Conservation (phyloP, 2,797 vertebrate species). For the Meda fulgida region DNA sequence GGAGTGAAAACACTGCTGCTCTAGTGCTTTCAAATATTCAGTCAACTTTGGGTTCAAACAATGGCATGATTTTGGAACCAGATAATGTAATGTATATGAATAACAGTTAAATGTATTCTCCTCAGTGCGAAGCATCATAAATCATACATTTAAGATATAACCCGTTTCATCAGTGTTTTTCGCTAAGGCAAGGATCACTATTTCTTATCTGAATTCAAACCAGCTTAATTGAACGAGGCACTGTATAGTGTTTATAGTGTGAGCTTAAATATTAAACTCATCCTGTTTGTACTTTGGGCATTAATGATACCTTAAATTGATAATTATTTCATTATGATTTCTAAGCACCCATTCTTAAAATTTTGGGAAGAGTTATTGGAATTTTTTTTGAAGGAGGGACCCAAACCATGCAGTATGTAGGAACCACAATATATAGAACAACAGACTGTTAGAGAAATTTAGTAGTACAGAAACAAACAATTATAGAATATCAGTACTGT, state of each 20-base stretch:
- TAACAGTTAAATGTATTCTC: neutral
- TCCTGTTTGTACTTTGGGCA: neutral
- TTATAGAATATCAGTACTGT: neutral
- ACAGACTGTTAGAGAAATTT: neutral
- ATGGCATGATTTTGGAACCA: slow-evolving; percentile 3
- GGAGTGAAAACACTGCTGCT: neutral
- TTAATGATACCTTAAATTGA: neutral
- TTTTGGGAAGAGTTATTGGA: neutral
- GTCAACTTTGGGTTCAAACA: neutral
- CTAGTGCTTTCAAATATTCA: neutral
- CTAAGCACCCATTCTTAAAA: neutral
- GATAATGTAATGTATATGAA: neutral
- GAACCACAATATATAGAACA: neutral
- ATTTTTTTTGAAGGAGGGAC: no score
- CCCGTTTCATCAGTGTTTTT: neutral
- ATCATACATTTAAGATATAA: slow-evolving; percentile 20
- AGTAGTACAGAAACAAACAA: neutral
- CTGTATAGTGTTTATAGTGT: neutral
- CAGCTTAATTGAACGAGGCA: neutral
- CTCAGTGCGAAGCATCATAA: neutral
- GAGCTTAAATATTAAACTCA: neutral
- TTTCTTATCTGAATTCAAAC: neutral
- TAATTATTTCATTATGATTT: neutral
- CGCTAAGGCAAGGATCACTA: neutral
- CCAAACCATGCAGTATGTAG: neutral